These are phyloP conservation scores for Luehdorfia chinensis DNA, from an alignment of 1,140 invertebrate species.

Conservation along the genomic window DNA sequence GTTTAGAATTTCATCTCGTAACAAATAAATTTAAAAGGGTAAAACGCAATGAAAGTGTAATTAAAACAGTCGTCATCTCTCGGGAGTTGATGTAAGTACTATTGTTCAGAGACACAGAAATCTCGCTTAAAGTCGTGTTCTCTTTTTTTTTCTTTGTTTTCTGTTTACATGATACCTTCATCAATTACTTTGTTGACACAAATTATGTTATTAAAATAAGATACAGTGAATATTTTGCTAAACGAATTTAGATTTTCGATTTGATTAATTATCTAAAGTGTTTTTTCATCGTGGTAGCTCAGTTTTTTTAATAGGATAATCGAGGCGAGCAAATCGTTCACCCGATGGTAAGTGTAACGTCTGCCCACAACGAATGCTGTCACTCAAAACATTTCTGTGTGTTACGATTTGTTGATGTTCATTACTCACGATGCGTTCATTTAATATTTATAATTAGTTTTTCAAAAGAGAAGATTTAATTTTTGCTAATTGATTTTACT, in stretches of 20 bases:
- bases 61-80: constrained; percentile 16
- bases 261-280: neutral
- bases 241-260: neutral
- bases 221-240: neutral
- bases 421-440: no score
- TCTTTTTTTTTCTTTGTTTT: constrained; percentile 12
- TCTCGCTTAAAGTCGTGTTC: constrained; percentile 7
- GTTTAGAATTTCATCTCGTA: constrained; percentile 14
- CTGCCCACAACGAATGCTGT: no score
- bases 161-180: constrained; percentile 2
- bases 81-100: constrained; percentile 3
- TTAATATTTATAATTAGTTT: no score
- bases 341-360: no score
- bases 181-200: constrained; percentile 11
- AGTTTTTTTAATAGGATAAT: neutral
- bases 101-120: constrained; percentile 10
- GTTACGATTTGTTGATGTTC: no score
- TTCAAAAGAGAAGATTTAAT: no score
- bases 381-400: no score
- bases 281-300: neutral
- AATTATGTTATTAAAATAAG: no score
- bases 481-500: no score
- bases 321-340: no score
- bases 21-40: constrained; percentile 18
- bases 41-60: constrained; percentile 16